These are phyloP conservation scores for Gnathonemus echidnorhynchus DNA, from an alignment of 2,113 vertebrate species.

Conservation along the genomic window DNA sequence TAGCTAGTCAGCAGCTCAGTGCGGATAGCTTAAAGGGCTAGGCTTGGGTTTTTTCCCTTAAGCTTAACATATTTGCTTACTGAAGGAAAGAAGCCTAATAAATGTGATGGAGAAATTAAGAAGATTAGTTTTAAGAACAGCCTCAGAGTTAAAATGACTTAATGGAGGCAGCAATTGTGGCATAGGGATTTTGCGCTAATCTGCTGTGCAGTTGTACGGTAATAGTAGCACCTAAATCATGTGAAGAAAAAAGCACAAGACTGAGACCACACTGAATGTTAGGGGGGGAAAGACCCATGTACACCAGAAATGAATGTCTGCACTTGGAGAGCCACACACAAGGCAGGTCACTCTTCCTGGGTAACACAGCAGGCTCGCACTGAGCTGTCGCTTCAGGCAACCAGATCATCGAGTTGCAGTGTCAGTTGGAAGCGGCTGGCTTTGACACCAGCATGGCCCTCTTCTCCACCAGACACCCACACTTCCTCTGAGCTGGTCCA, in stretches of 20 bases:
- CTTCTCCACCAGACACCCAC: conserved; percentile 48
- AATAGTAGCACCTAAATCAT: background rate
- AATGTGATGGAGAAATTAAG: conserved; percentile 10
- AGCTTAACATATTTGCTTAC: conserved; percentile 3
- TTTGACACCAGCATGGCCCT: conserved; percentile 1
- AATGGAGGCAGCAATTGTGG: background rate
- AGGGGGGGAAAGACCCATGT: background rate
- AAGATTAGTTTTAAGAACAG: background rate
- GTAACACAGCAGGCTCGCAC: background rate
- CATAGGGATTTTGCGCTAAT: background rate
- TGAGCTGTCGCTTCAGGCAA: conserved; percentile 8
- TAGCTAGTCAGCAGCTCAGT: background rate
- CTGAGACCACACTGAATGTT: background rate
- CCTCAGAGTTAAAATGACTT: background rate
- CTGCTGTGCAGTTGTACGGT: background rate
- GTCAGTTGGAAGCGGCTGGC: conserved; percentile 18
- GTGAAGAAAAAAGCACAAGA: background rate
- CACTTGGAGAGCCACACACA: background rate
- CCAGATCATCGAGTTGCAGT: conserved; percentile 37
- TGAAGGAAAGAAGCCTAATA: background rate
- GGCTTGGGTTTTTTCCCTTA: background rate
- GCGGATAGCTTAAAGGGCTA: background rate
- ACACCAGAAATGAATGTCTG: background rate
- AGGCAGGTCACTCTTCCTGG: background rate
- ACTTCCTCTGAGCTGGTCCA: background rate